These are phyloP conservation scores for Brachyptera risi DNA, from an alignment of 2,888 invertebrate genomes.

Conservation along the genomic window DNA sequence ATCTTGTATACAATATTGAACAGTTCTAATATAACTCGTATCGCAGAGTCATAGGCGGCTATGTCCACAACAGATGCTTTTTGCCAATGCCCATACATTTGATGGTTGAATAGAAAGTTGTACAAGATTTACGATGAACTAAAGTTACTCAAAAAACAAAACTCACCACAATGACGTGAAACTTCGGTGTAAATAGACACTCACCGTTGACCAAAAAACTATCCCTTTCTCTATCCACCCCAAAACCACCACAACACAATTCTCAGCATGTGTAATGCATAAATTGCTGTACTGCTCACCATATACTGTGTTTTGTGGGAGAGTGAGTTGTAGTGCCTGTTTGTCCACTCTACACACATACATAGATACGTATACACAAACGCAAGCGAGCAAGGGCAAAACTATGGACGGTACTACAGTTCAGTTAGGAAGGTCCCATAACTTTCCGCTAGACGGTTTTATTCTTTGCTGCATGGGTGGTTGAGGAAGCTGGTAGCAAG, in stretches of 20 bases:
- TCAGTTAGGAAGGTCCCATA: conserved; percentile 15
- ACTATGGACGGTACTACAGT: conserved; percentile 1
- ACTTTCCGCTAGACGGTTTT: conserved; percentile 7
- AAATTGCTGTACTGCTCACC: background rate
- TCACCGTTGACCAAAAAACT: conserved; percentile 1
- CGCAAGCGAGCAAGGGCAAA: background rate
- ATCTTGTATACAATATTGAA: too few relatives aligned
- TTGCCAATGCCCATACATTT: too few relatives aligned
- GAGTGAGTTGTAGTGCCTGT: background rate
- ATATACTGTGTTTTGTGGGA: background rate
- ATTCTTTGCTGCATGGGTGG: conserved; percentile 15
- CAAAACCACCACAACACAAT: background rate
- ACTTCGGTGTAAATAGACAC: background rate
- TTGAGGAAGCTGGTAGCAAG: background rate
- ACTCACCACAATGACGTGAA: conserved; percentile 4
- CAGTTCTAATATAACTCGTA: too few relatives aligned
- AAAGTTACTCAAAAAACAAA: background rate
- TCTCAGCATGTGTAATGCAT: background rate
- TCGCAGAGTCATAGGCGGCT: too few relatives aligned
- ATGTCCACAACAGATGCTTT: too few relatives aligned
- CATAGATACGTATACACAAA: background rate
- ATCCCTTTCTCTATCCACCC: background rate
- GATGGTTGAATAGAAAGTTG: too few relatives aligned
- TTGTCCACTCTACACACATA: background rate
- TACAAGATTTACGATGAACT: conserved; percentile 4